Evolutionary conservation across 2,113 vertebrate genomes (phyloP).

Genomic region (Salvelinus namaycush): DNA sequence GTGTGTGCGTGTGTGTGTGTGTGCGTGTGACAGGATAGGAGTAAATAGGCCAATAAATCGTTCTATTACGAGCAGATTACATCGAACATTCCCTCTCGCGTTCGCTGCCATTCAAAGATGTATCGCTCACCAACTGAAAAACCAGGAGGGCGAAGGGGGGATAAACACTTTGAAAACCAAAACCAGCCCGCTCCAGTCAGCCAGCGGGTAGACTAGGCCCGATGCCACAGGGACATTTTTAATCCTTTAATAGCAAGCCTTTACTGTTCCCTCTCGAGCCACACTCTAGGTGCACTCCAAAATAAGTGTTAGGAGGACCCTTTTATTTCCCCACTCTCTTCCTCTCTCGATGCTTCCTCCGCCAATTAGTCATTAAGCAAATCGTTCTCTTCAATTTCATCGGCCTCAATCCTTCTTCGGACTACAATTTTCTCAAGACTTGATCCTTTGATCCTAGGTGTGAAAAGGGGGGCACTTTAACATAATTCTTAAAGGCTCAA

Average conservation of each 20-base stretch:
- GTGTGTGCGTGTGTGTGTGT: not conserved
- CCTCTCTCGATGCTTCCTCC: constrained; percentile 35
- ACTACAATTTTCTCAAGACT: constrained; percentile 26
- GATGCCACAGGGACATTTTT: constrained; percentile 31
- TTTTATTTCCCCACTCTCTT: constrained; percentile 8
- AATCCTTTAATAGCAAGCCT: constrained; percentile 38
- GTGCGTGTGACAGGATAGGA: not conserved
- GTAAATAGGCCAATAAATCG: constrained; percentile 34
- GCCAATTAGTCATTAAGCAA: constrained; percentile 57
- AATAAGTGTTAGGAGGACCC: constrained; percentile 42
- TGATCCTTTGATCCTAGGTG: constrained; percentile 10
- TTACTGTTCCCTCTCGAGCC: constrained; percentile 20
- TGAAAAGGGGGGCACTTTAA: not conserved
- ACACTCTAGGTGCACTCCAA: constrained; percentile 51
- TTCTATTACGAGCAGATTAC: constrained; percentile 38
- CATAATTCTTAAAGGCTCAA: not conserved
- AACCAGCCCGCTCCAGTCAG: constrained; percentile 19
- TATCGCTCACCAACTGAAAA: not conserved
- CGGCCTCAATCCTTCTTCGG: constrained; percentile 17
- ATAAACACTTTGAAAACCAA: constrained; percentile 50
- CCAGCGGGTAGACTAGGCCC: constrained; percentile 13
- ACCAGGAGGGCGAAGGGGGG: constrained; percentile 1
- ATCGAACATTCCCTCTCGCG: constrained; percentile 15
- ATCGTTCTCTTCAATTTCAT: constrained; percentile 41
- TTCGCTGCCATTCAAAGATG: constrained; percentile 33